These are phyloP conservation scores for Hipparchia semele DNA, from an alignment of 2,888 invertebrate genomes.

Conservation along the genomic window DNA sequence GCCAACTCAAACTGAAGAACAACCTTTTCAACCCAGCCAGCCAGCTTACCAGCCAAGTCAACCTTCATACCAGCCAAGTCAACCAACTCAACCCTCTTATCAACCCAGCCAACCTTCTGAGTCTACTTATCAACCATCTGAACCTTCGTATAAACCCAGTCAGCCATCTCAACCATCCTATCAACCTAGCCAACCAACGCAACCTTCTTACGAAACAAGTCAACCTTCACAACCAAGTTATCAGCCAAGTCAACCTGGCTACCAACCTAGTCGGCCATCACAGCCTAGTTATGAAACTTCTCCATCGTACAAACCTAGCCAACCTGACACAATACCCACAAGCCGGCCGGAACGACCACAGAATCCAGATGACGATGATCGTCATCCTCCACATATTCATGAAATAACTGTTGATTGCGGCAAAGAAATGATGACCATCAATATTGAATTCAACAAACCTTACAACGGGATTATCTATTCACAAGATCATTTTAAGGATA, in stretches of 20 bases:
- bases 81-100: slow-evolving; percentile 48
- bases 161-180: slow-evolving; percentile 47
- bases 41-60: slow-evolving; percentile 53
- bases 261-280: slow-evolving; percentile 45
- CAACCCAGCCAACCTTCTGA: slow-evolving; percentile 44
- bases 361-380: slow-evolving; percentile 77
- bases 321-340: slow-evolving; percentile 37
- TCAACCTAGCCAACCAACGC: slow-evolving; percentile 40
- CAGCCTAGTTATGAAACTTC: slow-evolving; percentile 46
- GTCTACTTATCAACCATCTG: slow-evolving; percentile 49
- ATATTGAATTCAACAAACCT: slow-evolving; percentile 88
- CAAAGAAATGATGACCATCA: slow-evolving; percentile 92
- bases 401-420: slow-evolving; percentile 89
- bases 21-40: slow-evolving; percentile 54
- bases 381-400: slow-evolving; percentile 90
- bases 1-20: slow-evolving; percentile 45
- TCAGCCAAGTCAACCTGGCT: slow-evolving; percentile 41
- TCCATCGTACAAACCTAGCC: slow-evolving; percentile 40
- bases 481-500: slow-evolving; percentile 87
- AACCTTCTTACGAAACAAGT: slow-evolving; percentile 42
- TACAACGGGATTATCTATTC: slow-evolving; percentile 92
- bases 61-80: slow-evolving; percentile 46
- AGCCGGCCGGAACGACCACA: slow-evolving; percentile 38
- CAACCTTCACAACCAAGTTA: slow-evolving; percentile 47
- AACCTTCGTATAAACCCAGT: slow-evolving; percentile 47